Evolutionary conservation across 2,888 invertebrate genomes (phyloP).

Genomic region (Dynastes tityus): DNA sequence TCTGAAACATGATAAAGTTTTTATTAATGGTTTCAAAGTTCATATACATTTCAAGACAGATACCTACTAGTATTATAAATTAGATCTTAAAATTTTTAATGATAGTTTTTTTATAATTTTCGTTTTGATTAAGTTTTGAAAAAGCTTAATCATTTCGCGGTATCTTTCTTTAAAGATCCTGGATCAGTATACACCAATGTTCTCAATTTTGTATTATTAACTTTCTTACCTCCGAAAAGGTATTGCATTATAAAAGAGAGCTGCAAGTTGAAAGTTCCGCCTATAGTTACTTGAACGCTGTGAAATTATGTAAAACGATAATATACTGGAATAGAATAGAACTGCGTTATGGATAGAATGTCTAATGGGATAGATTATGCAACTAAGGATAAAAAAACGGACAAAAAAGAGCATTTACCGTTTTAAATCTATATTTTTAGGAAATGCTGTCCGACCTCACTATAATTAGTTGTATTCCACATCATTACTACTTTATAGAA

Average conservation of each 20-base stretch:
- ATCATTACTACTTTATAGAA: not conserved
- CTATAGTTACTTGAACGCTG: not conserved
- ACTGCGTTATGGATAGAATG: conserved; percentile 20
- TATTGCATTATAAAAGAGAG: not conserved
- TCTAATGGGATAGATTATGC: conserved; percentile 4
- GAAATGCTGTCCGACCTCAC: not conserved
- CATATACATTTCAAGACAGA: no score
- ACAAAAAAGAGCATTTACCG: not conserved
- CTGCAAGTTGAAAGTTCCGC: conserved; percentile 9
- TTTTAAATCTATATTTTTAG: not conserved
- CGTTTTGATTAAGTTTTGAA: no score
- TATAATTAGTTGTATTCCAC: not conserved
- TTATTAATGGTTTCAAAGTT: no score
- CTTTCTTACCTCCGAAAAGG: conserved; percentile 14
- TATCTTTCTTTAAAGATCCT: not conserved
- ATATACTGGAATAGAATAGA: conserved; percentile 12
- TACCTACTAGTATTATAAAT: not conserved
- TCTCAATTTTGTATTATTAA: conserved; percentile 4
- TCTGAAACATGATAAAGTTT: no score
- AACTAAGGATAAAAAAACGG: not conserved
- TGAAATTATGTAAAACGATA: conserved; percentile 22
- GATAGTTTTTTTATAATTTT: no score
- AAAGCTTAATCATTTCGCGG: not conserved
- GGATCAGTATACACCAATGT: not conserved
- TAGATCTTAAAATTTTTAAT: no score